A percentile compares a stretch with the other conserved stretches of the same genome.
Conservation (phyloP, 2,113 vertebrate species). For the Grammomys dolichurus region DNA sequence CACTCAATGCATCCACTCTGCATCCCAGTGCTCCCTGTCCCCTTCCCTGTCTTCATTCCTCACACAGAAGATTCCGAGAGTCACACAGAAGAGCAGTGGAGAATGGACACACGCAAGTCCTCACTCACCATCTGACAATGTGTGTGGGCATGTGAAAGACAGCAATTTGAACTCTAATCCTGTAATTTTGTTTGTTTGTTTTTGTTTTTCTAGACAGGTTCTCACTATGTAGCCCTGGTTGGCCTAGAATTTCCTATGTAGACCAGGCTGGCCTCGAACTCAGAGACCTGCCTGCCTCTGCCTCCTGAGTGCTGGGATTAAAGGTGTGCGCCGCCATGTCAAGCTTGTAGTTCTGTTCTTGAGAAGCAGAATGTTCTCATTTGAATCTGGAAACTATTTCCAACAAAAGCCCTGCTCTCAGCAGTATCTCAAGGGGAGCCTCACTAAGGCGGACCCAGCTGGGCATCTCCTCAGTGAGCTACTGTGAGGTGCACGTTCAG, state of each 20-base stretch:
- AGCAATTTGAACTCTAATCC: background rate
- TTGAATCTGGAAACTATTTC: background rate
- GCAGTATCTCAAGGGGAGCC: no score
- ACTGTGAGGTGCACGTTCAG: background rate
- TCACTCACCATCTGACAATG: background rate
- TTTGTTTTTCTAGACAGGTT: background rate
- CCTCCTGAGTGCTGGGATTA: background rate
- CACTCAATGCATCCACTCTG: slow-evolving; percentile 76
- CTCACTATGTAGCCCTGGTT: background rate
- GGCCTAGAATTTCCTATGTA: no score
- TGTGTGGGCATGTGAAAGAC: background rate
- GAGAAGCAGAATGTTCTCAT: background rate
- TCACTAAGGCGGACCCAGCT: background rate
- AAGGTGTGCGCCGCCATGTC: fast-evolving
- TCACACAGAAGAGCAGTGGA: slow-evolving; percentile 71
- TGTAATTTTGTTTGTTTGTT: background rate
- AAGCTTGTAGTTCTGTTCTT: background rate
- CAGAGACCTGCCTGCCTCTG: background rate
- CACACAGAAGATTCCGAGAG: slow-evolving; percentile 75
- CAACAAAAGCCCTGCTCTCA: background rate
- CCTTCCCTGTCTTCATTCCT: slow-evolving; percentile 67
- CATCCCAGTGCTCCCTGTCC: slow-evolving; percentile 52
- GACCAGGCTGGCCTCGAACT: background rate
- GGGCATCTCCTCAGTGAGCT: background rate
- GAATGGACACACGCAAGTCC: background rate